These are phyloP conservation scores for Corynorhinus townsendii DNA, from an alignment of 2,113 vertebrate species.

Conservation along the genomic window DNA sequence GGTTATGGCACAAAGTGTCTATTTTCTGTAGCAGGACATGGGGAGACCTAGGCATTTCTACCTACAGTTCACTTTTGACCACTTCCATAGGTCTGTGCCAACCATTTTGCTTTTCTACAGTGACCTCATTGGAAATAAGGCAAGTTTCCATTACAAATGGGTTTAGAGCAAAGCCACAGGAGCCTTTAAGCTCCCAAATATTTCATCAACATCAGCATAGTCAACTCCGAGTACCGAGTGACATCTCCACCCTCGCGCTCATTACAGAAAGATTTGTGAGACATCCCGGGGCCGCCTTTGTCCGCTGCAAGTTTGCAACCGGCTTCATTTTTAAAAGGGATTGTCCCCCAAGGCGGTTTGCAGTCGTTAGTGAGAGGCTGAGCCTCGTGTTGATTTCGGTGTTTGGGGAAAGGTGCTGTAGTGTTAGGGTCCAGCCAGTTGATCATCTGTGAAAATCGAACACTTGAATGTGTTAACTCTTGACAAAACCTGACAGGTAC, in stretches of 20 bases:
- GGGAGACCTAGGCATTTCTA: background rate
- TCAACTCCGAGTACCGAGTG: fast-evolving
- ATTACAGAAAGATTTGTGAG: conserved; percentile 49
- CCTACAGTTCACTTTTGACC: background rate
- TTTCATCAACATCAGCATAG: background rate
- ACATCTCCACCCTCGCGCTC: background rate
- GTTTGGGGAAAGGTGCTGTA: background rate
- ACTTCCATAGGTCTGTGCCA: background rate
- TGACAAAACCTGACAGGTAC: conserved; percentile 27
- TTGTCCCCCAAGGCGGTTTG: conserved; percentile 31
- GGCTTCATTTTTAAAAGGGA: conserved; percentile 49
- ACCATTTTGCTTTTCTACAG: background rate
- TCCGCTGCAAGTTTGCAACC: background rate
- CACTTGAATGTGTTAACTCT: background rate
- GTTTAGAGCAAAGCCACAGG: background rate
- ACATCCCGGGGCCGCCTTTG: background rate
- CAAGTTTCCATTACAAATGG: background rate
- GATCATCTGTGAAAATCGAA: conserved; percentile 32
- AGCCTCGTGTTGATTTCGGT: background rate
- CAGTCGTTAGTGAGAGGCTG: conserved; percentile 13
- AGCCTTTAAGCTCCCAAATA: background rate
- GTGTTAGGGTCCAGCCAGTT: background rate
- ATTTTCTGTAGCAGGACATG: background rate
- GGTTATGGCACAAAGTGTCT: background rate
- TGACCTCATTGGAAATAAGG: background rate